Evolutionary conservation across 2,888 invertebrate genomes (phyloP).

Genomic region (Leptopilina myrica): DNA sequence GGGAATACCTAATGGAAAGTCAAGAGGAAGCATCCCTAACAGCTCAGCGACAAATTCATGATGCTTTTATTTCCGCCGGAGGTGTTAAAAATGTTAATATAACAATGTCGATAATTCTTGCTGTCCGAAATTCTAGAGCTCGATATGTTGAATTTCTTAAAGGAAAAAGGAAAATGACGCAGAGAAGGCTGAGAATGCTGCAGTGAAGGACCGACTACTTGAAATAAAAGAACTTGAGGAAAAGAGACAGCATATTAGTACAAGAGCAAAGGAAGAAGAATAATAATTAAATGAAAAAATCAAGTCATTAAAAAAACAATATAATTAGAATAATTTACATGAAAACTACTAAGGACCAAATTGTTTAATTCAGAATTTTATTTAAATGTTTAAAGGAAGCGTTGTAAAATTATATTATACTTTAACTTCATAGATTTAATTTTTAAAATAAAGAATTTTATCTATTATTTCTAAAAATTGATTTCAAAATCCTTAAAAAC

Average conservation of each 20-base stretch:
- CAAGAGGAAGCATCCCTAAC: slow-evolving; percentile 53
- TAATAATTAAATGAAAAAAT: neutral
- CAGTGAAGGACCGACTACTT: neutral
- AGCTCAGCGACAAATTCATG: slow-evolving; percentile 55
- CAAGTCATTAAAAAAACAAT: neutral
- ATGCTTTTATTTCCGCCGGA: slow-evolving; percentile 50
- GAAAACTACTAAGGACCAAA: too few species aligned
- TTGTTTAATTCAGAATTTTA: too few species aligned
- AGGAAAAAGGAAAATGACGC: neutral
- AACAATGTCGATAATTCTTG: slow-evolving; percentile 35
- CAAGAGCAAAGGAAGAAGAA: neutral
- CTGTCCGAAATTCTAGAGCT: too few species aligned
- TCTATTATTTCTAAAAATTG: too few species aligned
- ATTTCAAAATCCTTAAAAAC: too few species aligned
- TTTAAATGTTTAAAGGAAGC: too few species aligned
- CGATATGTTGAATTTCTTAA: slow-evolving; percentile 15
- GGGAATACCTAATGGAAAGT: slow-evolving; percentile 57
- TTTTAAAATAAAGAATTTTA: too few species aligned
- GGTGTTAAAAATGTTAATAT: slow-evolving; percentile 47
- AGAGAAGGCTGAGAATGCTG: neutral
- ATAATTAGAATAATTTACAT: neutral
- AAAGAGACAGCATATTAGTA: neutral
- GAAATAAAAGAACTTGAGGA: neutral
- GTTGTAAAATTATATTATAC: too few species aligned
- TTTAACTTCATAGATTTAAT: too few species aligned